Evolutionary conservation across 2,113 vertebrate species (phyloP).

Genomic region (Neofelis nebulosa): DNA sequence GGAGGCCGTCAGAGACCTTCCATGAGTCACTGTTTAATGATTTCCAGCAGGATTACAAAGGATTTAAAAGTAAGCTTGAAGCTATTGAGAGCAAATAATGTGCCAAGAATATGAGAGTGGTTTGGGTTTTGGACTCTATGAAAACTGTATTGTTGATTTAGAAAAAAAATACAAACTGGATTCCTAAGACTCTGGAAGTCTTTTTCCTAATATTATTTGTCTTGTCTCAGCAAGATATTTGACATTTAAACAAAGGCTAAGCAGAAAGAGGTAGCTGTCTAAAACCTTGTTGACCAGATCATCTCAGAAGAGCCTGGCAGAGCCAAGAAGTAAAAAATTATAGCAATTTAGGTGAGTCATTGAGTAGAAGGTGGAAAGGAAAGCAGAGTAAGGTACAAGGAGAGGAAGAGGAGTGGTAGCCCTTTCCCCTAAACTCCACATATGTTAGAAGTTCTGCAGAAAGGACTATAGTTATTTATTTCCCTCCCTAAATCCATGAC

Average conservation of each 20-base stretch:
- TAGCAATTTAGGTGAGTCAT: not conserved
- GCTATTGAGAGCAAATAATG: slow-evolving; percentile 65
- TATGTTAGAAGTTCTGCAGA: not conserved
- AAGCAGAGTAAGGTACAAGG: not conserved
- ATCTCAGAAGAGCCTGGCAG: not conserved
- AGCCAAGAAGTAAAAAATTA: not conserved
- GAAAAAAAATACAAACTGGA: not conserved
- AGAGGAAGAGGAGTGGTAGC: not conserved
- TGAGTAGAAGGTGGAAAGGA: not conserved
- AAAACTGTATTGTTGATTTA: slow-evolving; percentile 67
- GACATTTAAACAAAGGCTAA: slow-evolving; percentile 40
- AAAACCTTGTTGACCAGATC: slow-evolving; percentile 33
- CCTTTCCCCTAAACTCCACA: not conserved
- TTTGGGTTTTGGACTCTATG: slow-evolving; percentile 56
- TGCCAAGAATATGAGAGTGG: slow-evolving; percentile 70
- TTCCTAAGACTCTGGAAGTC: slow-evolving; percentile 38
- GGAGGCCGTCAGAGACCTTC: slow-evolving; percentile 68
- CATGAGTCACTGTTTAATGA: slow-evolving; percentile 74
- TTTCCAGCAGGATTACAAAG: slow-evolving; percentile 77
- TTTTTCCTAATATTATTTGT: slow-evolving; percentile 66
- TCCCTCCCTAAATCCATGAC: not conserved
- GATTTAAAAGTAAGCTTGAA: slow-evolving; percentile 75
- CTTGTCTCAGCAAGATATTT: slow-evolving; percentile 57
- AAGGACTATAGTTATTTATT: not conserved
- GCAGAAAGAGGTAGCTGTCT: slow-evolving; percentile 2